Percentiles rank a stretch among this genome's conserved stretches.
These are phyloP conservation scores for Pelochelys cantorii DNA, from an alignment of 2,797 vertebrate genomes.

Conservation along the genomic window DNA sequence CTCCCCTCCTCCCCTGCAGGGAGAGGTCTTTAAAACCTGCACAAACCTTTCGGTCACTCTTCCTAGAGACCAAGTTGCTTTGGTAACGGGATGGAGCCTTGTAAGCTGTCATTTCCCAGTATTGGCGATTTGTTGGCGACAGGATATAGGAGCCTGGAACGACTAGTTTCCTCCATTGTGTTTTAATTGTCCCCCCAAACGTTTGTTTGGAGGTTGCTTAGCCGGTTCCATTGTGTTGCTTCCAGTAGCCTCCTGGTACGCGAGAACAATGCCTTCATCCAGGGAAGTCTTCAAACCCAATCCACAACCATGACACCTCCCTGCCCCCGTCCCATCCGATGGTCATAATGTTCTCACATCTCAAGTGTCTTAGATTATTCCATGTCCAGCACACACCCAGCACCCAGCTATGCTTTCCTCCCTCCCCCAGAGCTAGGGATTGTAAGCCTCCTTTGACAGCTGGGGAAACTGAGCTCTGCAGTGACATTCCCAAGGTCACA, in stretches of 20 bases:
- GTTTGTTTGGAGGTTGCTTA: accelerated
- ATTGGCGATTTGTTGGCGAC: background rate
- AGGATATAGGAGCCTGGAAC: background rate
- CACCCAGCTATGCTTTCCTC: background rate
- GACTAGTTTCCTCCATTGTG: conserved; percentile 36
- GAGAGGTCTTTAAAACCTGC: background rate
- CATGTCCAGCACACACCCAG: background rate
- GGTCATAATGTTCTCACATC: background rate
- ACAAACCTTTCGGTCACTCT: conserved; percentile 13
- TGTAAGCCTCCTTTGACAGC: background rate
- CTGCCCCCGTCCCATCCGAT: background rate
- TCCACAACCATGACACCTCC: background rate
- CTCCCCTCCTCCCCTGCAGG: background rate
- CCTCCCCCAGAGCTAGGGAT: background rate
- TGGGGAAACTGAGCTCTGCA: background rate
- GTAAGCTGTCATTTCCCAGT: conserved; percentile 55
- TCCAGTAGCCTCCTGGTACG: background rate
- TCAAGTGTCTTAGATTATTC: background rate
- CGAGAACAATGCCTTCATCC: background rate
- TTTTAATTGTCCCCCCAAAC: accelerated
- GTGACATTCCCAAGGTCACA: background rate
- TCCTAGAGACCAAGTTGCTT: conserved; percentile 4
- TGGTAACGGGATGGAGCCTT: conserved; percentile 29
- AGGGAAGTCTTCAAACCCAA: background rate
- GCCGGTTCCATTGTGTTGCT: background rate